Conservation (phyloP, 2,113 vertebrate genomes). For the Hemiprocne comata region DNA sequence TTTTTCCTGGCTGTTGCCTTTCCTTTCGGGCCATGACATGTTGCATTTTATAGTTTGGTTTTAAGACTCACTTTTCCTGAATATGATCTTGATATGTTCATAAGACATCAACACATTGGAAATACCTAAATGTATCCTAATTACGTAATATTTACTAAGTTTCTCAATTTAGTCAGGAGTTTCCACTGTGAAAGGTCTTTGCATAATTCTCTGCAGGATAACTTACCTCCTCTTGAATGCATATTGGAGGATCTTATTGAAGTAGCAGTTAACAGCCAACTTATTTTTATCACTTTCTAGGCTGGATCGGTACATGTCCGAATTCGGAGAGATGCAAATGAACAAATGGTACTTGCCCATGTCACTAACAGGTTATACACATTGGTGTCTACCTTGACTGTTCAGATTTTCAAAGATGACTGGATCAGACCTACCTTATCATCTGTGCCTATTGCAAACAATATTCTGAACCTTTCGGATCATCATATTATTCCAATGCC, state of each 20-base stretch:
- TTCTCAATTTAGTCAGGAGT: neutral
- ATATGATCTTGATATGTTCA: neutral
- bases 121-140: neutral
- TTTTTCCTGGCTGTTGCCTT: neutral
- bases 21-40: neutral
- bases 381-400: constrained; percentile 89
- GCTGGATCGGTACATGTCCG: constrained; percentile 95
- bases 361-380: constrained; percentile 92
- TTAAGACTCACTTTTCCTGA: neutral
- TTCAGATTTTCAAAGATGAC: constrained; percentile 98
- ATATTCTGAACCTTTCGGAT: constrained; percentile 80
- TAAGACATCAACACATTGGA: neutral
- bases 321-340: constrained; percentile 95
- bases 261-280: neutral
- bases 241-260: neutral
- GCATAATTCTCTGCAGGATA: neutral
- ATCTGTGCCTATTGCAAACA: constrained; percentile 78
- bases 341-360: constrained; percentile 97
- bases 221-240: neutral
- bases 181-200: neutral
- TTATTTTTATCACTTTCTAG: constrained; percentile 71
- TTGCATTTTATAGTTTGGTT: neutral
- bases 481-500: constrained; percentile 80
- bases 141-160: neutral
- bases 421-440: constrained; percentile 89